Percentiles rank a stretch among this genome's conserved stretches.
Evolutionary conservation across 1,140 invertebrate species (phyloP).

Genomic region (Leptoteleia sp.): DNA sequence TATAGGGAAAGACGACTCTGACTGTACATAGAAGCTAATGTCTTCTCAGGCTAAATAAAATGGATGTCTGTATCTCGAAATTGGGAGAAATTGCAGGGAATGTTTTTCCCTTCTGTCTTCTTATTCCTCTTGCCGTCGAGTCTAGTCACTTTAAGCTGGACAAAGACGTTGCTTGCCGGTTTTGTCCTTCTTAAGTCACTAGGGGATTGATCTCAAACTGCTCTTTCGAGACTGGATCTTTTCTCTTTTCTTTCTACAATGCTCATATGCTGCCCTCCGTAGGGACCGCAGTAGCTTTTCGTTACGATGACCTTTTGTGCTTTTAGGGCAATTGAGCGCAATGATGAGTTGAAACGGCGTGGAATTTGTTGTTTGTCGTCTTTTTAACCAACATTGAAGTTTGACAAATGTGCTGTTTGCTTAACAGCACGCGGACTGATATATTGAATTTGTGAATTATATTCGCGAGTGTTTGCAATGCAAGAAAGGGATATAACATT

Average conservation of each 20-base stretch:
- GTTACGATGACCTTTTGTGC: conserved; percentile 60
- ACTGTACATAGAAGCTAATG: conserved; percentile 65
- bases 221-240: conserved; percentile 67
- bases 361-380: conserved; percentile 34
- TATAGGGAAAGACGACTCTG: conserved; percentile 47
- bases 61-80: conserved; percentile 78
- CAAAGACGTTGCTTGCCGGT: conserved; percentile 62
- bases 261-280: conserved; percentile 56
- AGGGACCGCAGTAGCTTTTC: conserved; percentile 56
- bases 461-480: no score
- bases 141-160: conserved; percentile 66
- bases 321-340: conserved; percentile 58
- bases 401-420: no score
- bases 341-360: conserved; percentile 46
- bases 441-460: no score
- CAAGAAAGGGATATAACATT: no score
- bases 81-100: conserved; percentile 78
- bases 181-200: conserved; percentile 59
- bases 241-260: conserved; percentile 61
- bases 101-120: conserved; percentile 58
- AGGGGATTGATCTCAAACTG: conserved; percentile 69
- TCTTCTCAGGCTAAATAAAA: conserved; percentile 78
- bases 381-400: conserved; percentile 8
- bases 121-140: conserved; percentile 48
- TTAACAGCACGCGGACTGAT: no score